A percentile compares a stretch with the other conserved stretches of the same genome.
These are phyloP conservation scores for Drosophila nigricruria DNA, from an alignment of 2,888 invertebrate species.

Conservation along the genomic window DNA sequence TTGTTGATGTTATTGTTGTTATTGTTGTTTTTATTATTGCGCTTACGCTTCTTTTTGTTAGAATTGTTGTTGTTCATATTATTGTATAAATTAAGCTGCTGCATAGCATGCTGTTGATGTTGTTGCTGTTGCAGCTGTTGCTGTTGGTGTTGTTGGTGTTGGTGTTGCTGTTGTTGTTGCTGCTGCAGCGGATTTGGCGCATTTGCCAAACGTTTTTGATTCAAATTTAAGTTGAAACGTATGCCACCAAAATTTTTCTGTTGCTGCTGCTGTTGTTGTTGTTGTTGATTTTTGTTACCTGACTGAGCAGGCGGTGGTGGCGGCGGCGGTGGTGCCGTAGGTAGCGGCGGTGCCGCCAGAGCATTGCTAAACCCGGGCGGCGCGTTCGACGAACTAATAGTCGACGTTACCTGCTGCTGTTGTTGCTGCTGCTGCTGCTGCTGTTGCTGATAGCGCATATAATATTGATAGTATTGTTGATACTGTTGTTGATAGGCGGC, in stretches of 20 bases:
- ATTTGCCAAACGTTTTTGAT: slow-evolving; percentile 83
- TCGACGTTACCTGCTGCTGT: slow-evolving; percentile 72
- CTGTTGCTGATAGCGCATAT: slow-evolving; percentile 79
- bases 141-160: slow-evolving; percentile 32
- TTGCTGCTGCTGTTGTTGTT: slow-evolving; percentile 50
- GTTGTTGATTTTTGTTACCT: slow-evolving; percentile 46
- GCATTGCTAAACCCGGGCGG: slow-evolving; percentile 86
- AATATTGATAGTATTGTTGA: slow-evolving; percentile 83
- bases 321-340: slow-evolving; percentile 86
- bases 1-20: slow-evolving; percentile 42
- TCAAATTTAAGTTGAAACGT: slow-evolving; percentile 87
- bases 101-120: slow-evolving; percentile 41
- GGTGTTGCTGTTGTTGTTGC: slow-evolving; percentile 50
- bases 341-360: slow-evolving; percentile 86
- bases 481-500: slow-evolving; percentile 79
- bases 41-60: slow-evolving; percentile 91
- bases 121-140: slow-evolving; percentile 28
- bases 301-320: slow-evolving; percentile 81
- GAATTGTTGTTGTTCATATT: slow-evolving; percentile 41
- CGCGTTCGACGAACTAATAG: slow-evolving; percentile 83
- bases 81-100: slow-evolving; percentile 53
- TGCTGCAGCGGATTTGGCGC: slow-evolving; percentile 83
- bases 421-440: slow-evolving; percentile 63
- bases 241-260: slow-evolving; percentile 86
- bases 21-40: slow-evolving; percentile 86